phyloP scores from a whole-genome alignment of 1,140 invertebrate species.

The Orius laevigatus region DNA sequence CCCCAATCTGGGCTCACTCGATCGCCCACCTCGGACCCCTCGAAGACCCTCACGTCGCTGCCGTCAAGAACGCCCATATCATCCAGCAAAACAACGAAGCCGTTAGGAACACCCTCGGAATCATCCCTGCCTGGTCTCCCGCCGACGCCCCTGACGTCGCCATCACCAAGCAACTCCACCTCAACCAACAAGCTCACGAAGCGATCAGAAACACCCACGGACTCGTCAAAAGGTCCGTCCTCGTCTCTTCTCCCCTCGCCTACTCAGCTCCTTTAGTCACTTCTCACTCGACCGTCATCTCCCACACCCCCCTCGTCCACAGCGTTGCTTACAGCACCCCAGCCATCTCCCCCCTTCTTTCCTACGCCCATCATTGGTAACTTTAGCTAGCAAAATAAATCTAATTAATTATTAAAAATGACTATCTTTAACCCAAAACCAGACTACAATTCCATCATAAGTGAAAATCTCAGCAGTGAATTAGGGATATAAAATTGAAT shows the following conservation, averaged over 20 bases:
- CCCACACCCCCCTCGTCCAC: too few relatives aligned
- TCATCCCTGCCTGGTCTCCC: slow-evolving; percentile 1
- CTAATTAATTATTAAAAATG: too few relatives aligned
- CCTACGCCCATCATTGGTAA: too few relatives aligned
- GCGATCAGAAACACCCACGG: slow-evolving; percentile 4
- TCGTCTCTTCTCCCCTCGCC: background rate
- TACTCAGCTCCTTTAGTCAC: too few relatives aligned
- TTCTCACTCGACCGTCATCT: too few relatives aligned
- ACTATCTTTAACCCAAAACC: too few relatives aligned
- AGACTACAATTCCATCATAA: too few relatives aligned
- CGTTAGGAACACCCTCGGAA: background rate
- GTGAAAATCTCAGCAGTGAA: too few relatives aligned
- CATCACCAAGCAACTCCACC: slow-evolving; percentile 1
- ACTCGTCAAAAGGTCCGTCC: slow-evolving; percentile 3
- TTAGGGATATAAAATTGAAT: too few relatives aligned
- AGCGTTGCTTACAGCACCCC: too few relatives aligned
- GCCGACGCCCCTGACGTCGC: slow-evolving; percentile 8
- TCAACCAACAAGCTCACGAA: slow-evolving; percentile 4
- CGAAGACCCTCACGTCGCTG: slow-evolving; percentile 3
- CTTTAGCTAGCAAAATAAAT: too few relatives aligned
- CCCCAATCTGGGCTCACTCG: background rate
- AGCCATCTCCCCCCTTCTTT: too few relatives aligned
- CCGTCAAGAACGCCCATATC: background rate
- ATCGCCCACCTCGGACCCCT: background rate
- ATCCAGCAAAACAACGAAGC: slow-evolving; percentile 4